A percentile compares a stretch with the other conserved stretches of the same genome.
Conservation (phyloP, 2,888 invertebrate genomes). For the Pollenia angustigena region DNA sequence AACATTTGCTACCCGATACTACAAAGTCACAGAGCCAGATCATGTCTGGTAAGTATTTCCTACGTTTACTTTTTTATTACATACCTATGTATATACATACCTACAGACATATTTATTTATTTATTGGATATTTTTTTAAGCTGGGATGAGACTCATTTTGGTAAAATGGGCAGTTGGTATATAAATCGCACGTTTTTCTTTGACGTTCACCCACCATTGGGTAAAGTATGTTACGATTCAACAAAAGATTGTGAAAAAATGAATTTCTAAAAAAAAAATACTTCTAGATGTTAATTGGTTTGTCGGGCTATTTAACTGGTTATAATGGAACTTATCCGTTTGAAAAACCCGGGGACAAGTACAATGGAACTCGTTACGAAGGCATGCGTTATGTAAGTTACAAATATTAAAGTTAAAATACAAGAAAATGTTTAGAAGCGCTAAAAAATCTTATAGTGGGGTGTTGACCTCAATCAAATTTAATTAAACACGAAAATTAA, state of each 20-base stretch:
- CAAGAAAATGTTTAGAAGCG: too few relatives aligned
- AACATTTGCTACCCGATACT: conserved; percentile 91
- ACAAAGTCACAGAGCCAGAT: conserved; percentile 95
- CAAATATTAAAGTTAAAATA: neutral
- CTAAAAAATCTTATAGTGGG: neutral
- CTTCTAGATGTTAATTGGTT: conserved; percentile 94
- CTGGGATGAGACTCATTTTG: conserved; percentile 99
- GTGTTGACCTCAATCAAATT: too few relatives aligned
- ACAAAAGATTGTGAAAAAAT: neutral
- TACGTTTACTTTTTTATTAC: neutral
- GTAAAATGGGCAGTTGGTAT: conserved; percentile 99
- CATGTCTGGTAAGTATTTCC: conserved; percentile 92
- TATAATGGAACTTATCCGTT: conserved; percentile 97
- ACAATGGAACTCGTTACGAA: conserved; percentile 93
- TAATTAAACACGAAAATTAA: too few relatives aligned
- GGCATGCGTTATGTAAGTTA: conserved; percentile 95
- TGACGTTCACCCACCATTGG: conserved; percentile 98
- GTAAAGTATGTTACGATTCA: conserved; percentile 89
- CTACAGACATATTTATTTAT: too few relatives aligned
- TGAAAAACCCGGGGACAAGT: conserved; percentile 98
- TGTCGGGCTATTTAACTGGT: conserved; percentile 95
- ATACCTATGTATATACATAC: too few relatives aligned
- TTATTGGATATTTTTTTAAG: conserved; percentile 84
- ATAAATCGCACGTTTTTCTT: conserved; percentile 98
- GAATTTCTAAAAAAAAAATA: neutral